Conservation (phyloP, 2,888 invertebrate species). For the Agrochola circellaris region DNA sequence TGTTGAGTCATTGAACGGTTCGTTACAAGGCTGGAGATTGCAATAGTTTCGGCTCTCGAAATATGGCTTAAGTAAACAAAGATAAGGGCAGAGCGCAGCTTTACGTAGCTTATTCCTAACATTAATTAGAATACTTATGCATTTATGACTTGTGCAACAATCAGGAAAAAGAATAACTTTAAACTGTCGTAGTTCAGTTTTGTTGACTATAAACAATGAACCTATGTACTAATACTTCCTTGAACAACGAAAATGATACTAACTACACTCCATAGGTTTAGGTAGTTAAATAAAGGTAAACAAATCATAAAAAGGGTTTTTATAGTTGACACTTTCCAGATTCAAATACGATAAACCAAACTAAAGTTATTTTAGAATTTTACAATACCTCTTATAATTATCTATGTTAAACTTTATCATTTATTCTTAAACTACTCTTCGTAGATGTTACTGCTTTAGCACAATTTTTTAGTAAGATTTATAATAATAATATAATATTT, state of each 20-base stretch:
- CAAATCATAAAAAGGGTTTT: too few relatives aligned
- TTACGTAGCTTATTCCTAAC: not conserved
- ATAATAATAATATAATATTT: too few relatives aligned
- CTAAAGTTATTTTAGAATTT: too few relatives aligned
- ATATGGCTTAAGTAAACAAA: conserved; percentile 24
- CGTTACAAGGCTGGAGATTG: conserved; percentile 31
- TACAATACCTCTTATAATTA: too few relatives aligned
- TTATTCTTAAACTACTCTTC: too few relatives aligned
- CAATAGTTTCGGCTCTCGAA: conserved; percentile 24
- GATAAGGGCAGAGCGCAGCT: conserved; percentile 21
- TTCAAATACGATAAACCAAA: too few relatives aligned
- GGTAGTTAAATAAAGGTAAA: too few relatives aligned
- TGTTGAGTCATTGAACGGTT: conserved; percentile 37
- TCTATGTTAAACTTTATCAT: too few relatives aligned
- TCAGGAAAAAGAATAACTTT: not conserved
- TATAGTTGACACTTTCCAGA: too few relatives aligned
- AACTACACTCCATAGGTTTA: too few relatives aligned
- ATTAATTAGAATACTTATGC: not conserved
- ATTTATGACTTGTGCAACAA: not conserved
- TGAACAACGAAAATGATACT: not conserved
- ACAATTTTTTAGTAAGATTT: too few relatives aligned
- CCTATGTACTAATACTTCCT: not conserved
- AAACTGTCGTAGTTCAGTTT: not conserved
- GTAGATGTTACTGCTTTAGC: too few relatives aligned
- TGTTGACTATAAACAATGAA: not conserved